Evolutionary conservation across 2,113 vertebrate genomes (phyloP).

Genomic region (Callipepla californica): DNA sequence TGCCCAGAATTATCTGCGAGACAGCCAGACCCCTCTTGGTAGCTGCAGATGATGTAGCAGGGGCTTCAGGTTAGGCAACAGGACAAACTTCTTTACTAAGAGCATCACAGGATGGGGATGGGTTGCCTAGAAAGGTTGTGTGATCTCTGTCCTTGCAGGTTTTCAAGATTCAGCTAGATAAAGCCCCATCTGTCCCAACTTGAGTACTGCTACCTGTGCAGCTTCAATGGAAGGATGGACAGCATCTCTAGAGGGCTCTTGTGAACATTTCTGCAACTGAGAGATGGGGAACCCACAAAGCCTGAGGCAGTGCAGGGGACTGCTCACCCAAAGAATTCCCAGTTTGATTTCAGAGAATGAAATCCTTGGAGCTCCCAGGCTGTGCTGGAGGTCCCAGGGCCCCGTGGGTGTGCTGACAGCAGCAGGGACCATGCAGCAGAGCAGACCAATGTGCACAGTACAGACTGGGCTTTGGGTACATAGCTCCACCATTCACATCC

Average conservation of each 20-base stretch:
- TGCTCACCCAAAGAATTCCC: accelerated
- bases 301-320: neutral
- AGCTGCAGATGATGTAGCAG: neutral
- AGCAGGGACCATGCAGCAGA: neutral
- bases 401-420: neutral
- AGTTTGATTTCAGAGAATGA: neutral
- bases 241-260: neutral
- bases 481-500: neutral
- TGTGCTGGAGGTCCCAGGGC: neutral
- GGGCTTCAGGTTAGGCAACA: neutral
- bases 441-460: accelerated
- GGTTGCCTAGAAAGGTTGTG: neutral
- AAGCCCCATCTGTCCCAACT: neutral
- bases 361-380: neutral
- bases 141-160: neutral
- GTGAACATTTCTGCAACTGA: accelerated
- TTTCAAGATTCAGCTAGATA: neutral
- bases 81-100: neutral
- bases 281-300: neutral
- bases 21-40: neutral
- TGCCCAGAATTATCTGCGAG: neutral
- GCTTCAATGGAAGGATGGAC: accelerated
- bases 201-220: neutral
- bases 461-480: neutral
- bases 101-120: neutral